A percentile compares a stretch with the other conserved stretches of the same genome.
Evolutionary conservation across 2,797 vertebrate genomes (phyloP).

Genomic region (Channa striata): DNA sequence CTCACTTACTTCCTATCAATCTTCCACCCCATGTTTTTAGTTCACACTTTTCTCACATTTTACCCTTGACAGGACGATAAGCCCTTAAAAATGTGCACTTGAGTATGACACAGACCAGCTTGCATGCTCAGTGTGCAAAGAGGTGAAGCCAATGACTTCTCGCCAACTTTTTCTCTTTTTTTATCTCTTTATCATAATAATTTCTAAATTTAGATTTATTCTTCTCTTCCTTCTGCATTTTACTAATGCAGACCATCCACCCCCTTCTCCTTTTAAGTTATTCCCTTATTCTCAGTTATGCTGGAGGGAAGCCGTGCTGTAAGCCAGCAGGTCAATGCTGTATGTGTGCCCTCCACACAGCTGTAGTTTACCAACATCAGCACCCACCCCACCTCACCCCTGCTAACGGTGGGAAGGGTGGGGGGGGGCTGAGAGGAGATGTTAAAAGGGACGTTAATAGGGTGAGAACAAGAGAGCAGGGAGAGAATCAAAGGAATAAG

Average conservation of each 20-base stretch:
- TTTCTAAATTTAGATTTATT: slow-evolving; percentile 24
- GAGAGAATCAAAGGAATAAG: slow-evolving; percentile 58
- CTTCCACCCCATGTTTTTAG: slow-evolving; percentile 26
- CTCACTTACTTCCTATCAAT: slow-evolving; percentile 42
- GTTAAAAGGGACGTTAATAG: slow-evolving; percentile 57
- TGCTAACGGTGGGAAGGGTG: slow-evolving; percentile 26
- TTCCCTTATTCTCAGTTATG: slow-evolving; percentile 23
- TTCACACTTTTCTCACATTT: slow-evolving; percentile 42
- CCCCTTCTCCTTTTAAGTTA: slow-evolving; percentile 1
- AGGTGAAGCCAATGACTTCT: slow-evolving; percentile 15
- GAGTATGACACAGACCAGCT: slow-evolving; percentile 45
- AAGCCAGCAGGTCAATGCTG: slow-evolving; percentile 31
- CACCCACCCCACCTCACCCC: slow-evolving; percentile 52
- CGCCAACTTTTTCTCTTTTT: slow-evolving; percentile 1
- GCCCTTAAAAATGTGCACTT: slow-evolving; percentile 39
- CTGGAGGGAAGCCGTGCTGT: slow-evolving; percentile 33
- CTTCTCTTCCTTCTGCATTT: slow-evolving; percentile 7
- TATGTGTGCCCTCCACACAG: slow-evolving; percentile 45
- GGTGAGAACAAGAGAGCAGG: slow-evolving; percentile 52
- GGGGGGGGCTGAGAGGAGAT: slow-evolving; percentile 18
- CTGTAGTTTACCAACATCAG: slow-evolving; percentile 68
- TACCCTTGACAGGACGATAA: slow-evolving; percentile 28
- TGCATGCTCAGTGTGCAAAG: slow-evolving; percentile 18
- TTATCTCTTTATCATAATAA: neutral
- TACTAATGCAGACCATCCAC: slow-evolving; percentile 1